Evolutionary conservation across 2,797 vertebrate species (phyloP), one percentile per base, ranked within the genome.

Genomic region (Gymnocypris eckloni): DNA sequence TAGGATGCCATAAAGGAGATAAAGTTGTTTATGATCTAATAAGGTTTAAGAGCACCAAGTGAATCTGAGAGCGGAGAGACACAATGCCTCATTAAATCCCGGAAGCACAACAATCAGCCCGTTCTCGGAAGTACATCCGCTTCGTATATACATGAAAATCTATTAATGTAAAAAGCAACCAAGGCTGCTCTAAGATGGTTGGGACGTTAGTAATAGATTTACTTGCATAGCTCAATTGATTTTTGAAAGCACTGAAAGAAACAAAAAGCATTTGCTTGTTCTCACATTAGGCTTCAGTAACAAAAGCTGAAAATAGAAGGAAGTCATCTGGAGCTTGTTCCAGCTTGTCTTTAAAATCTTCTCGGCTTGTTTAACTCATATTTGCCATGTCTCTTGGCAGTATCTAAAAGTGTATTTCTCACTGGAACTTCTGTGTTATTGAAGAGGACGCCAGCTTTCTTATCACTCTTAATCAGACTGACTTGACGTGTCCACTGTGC

Each of bases 241-340:
- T 80, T 80, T 22, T 1, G 16, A 80, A 80, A 80, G 61, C 78
- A 37, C 78, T 67, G 25, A 66, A 80, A 66, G 78, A 48, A 79
- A 66, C 41, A 48, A 33, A 79, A 80, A 79, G 78, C 78, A 67
- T 80, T 80, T 67, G 43, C 78, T 33, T 80, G 78, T 80, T 80
- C 78, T 80, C 78, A 33, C 78, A 80, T 80, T 66, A 66, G 25
- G 43, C 41, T 80, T 48, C 10, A 33, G 25, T 10, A 66, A 66
- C 59, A 79, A 20, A 41, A 41, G 37, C 37, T 8, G 6, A 13
- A 66, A 80, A 80, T 80, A 59, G 25, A 66, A 64, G 25, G 41
- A 48, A 66, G 78, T 64, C 16, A n/a, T 79, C 59, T 48, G 59
- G 78, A 66, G 78, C 41, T 66, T 80, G 78, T 67, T 80, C 41